These are phyloP conservation scores for Tetrax tetrax DNA, from an alignment of 2,113 vertebrate species.

Conservation along the genomic window DNA sequence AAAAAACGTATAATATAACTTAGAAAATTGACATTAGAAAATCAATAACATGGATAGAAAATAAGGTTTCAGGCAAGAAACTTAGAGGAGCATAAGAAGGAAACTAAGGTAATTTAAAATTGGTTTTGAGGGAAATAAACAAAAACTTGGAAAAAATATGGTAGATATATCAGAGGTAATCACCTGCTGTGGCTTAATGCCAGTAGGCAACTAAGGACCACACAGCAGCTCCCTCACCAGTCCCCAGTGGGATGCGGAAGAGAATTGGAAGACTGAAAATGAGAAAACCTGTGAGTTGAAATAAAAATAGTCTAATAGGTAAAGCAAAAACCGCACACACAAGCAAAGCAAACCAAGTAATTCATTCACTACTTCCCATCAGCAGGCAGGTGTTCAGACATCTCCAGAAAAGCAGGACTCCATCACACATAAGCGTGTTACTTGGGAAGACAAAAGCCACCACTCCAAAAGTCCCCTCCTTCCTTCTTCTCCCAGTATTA, in stretches of 20 bases:
- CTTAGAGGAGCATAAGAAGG: not conserved
- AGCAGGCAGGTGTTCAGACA: no score
- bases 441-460: not conserved
- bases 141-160: not conserved
- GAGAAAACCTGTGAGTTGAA: not conserved
- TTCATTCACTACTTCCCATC: no score
- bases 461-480: rapidly evolving
- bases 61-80: not conserved
- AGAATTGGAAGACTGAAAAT: not conserved
- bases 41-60: not conserved
- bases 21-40: not conserved
- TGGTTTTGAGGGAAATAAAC: not conserved
- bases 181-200: not conserved
- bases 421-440: rapidly evolving
- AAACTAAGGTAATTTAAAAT: not conserved
- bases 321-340: not conserved
- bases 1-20: not conserved
- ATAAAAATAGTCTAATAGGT: not conserved
- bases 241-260: not conserved
- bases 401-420: not conserved
- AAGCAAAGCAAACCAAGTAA: no score
- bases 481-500: not conserved
- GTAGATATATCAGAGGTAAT: not conserved
- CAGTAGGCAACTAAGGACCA: not conserved
- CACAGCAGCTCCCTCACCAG: not conserved